phyloP scores from a whole-genome alignment of 2,888 invertebrate genomes.

The Portevinia maculata region DNA sequence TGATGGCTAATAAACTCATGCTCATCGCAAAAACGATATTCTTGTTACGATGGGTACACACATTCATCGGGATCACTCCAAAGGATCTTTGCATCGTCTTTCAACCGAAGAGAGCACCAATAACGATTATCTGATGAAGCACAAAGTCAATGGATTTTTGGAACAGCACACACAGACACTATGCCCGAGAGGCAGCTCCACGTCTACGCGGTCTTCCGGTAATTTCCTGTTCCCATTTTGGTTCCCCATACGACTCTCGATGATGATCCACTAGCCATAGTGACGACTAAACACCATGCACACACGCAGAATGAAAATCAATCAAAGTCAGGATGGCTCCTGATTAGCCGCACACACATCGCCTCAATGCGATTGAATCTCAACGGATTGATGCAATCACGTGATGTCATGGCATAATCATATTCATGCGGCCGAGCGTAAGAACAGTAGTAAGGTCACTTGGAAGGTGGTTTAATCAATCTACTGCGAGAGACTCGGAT shows the following conservation, averaged over 20 bases:
- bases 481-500: slow-evolving; percentile 37
- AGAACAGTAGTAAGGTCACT: slow-evolving; percentile 82
- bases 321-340: slow-evolving; percentile 64
- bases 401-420: slow-evolving; percentile 73
- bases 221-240: slow-evolving; percentile 70
- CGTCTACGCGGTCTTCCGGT: slow-evolving; percentile 68
- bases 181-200: too few relatives aligned
- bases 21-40: slow-evolving; percentile 67
- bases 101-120: slow-evolving; percentile 45
- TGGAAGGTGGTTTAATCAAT: slow-evolving; percentile 81
- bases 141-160: slow-evolving; percentile 57
- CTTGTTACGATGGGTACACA: slow-evolving; percentile 62
- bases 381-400: slow-evolving; percentile 73
- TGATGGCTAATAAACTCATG: slow-evolving; percentile 63
- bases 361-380: slow-evolving; percentile 56
- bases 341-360: slow-evolving; percentile 65
- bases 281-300: slow-evolving; percentile 32
- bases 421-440: slow-evolving; percentile 75
- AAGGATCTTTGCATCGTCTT: slow-evolving; percentile 27
- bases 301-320: slow-evolving; percentile 46
- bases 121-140: slow-evolving; percentile 48
- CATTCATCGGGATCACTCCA: slow-evolving; percentile 43
- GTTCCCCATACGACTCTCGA: not conserved
- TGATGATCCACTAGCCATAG: slow-evolving; percentile 54
- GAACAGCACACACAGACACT: slow-evolving; percentile 46